phyloP scores from a whole-genome alignment of 2,113 vertebrate species.

The Phasianus colchicus region DNA sequence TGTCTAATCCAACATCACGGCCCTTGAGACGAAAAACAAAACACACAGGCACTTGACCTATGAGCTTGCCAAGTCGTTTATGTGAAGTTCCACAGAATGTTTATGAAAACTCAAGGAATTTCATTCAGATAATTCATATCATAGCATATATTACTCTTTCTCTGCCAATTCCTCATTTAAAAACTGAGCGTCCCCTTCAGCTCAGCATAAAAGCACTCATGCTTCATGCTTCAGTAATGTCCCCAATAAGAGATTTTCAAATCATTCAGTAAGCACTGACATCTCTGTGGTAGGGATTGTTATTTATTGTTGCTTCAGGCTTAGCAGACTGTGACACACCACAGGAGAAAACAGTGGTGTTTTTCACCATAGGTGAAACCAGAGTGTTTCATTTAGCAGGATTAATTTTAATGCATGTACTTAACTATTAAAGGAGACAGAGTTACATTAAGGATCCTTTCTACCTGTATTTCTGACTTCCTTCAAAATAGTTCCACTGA shows the following conservation, averaged over 20 bases:
- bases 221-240: not conserved
- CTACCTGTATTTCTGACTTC: not conserved
- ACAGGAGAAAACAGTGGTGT: not conserved
- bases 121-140: not conserved
- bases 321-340: not conserved
- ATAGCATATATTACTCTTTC: not conserved
- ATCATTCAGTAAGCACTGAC: not conserved
- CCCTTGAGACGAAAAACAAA: not conserved
- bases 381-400: not conserved
- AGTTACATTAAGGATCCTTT: not conserved
- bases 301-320: not conserved
- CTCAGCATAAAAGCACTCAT: not conserved
- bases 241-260: not conserved
- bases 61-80: not conserved
- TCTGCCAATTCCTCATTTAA: not conserved
- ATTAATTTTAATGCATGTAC: not conserved
- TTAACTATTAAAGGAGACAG: not conserved
- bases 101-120: not conserved
- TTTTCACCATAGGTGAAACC: not conserved
- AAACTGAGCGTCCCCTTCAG: not conserved
- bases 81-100: not conserved
- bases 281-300: not conserved
- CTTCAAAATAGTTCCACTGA: not conserved
- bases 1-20: not conserved
- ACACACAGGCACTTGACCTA: not conserved